Conservation (phyloP, 1,140 invertebrate genomes). For the Rhopalosiphum padi region DNA sequence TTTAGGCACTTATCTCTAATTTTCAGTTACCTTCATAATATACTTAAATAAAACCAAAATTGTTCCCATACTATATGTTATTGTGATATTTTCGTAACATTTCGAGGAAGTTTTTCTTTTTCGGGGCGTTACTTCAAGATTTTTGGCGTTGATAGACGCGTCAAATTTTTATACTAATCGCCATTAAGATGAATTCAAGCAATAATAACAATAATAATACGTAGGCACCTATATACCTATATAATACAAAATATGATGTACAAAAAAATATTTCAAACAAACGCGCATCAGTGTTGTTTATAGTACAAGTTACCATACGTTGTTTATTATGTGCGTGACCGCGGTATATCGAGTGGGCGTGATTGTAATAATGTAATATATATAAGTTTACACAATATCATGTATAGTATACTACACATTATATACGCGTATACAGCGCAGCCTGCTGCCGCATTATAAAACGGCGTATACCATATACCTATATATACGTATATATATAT, state of each 20-base stretch:
- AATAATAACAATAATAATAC: not conserved
- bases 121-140: not conserved
- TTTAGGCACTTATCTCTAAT: no score
- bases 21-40: no score
- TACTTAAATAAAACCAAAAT: not conserved
- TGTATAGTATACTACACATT: no score
- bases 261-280: not conserved
- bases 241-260: not conserved
- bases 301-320: not conserved
- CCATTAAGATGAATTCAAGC: not conserved
- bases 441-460: not conserved
- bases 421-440: not conserved
- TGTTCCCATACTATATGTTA: not conserved
- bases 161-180: not conserved
- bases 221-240: no score
- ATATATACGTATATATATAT: not conserved
- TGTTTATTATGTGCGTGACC: not conserved
- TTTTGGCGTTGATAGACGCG: not conserved
- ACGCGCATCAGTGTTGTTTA: not conserved
- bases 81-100: no score
- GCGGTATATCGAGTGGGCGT: not conserved
- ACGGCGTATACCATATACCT: not conserved
- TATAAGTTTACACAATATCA: not conserved
- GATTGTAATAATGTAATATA: not conserved
- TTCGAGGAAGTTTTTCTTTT: no score